Percentiles rank a stretch among this genome's conserved stretches.
Evolutionary conservation across 2,113 vertebrate species (phyloP).

Genomic region (Petaurus breviceps): DNA sequence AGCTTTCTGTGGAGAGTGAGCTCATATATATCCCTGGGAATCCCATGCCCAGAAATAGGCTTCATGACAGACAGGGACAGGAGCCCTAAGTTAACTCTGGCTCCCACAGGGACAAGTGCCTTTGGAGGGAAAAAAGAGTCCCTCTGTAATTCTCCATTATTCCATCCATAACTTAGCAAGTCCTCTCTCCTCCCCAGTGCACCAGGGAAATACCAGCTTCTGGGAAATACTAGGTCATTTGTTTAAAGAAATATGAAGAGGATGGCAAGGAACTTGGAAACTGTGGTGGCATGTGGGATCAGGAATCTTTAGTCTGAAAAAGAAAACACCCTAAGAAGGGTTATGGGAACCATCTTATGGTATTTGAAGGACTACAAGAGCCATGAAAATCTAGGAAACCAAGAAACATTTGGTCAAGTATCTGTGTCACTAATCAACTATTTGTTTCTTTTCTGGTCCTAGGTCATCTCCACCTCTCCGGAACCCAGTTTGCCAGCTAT

Average conservation of each 20-base stretch:
- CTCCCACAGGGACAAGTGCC: not conserved
- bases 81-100: not conserved
- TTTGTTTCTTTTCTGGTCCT: not conserved
- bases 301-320: not conserved
- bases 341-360: not conserved
- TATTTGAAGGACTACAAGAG: not conserved
- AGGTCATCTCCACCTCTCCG: constrained; percentile 55
- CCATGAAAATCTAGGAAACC: not conserved
- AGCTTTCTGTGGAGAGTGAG: not conserved
- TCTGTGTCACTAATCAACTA: not conserved
- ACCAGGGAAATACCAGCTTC: not conserved
- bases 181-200: not conserved
- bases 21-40: not conserved
- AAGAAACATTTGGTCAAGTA: not conserved
- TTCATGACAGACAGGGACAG: not conserved
- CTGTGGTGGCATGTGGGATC: not conserved
- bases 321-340: not conserved
- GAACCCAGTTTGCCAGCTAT: constrained; percentile 50
- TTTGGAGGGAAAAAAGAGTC: not conserved
- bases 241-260: not conserved
- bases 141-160: not conserved
- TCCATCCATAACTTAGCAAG: not conserved
- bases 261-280: not conserved
- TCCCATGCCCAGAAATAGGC: not conserved
- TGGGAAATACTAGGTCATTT: not conserved